These are phyloP conservation scores for Catharus fuscescens DNA, from an alignment of 2,113 vertebrate genomes.

Conservation along the genomic window DNA sequence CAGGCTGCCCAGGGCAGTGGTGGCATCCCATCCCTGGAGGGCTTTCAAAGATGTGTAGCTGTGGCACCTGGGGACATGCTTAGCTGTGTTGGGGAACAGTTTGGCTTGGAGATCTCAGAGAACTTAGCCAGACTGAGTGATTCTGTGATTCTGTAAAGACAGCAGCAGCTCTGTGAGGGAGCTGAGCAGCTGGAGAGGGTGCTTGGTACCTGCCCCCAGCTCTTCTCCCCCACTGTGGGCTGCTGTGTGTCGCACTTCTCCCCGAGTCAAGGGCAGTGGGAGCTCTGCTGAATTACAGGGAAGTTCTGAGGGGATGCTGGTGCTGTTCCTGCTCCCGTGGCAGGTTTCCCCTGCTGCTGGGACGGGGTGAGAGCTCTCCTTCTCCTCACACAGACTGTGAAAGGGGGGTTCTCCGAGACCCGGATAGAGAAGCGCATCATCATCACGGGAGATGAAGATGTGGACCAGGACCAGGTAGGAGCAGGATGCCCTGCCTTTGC, in stretches of 20 bases:
- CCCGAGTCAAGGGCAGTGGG: background rate
- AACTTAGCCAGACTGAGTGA: background rate
- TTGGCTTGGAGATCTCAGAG: background rate
- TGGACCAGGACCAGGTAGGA: slow-evolving; percentile 96
- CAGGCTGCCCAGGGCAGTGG: background rate
- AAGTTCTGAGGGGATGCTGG: background rate
- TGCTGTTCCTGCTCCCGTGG: rapidly evolving
- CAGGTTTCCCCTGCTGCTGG: background rate
- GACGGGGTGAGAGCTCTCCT: background rate
- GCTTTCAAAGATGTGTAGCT: background rate
- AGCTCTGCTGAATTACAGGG: rapidly evolving
- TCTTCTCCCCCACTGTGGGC: background rate
- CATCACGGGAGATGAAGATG: slow-evolving; percentile 96
- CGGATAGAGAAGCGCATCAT: slow-evolving; percentile 98
- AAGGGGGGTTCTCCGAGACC: slow-evolving; percentile 97
- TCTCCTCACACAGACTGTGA: slow-evolving; percentile 86
- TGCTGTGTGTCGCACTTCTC: background rate
- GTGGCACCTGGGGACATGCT: background rate
- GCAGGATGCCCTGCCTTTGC: background rate
- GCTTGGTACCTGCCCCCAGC: background rate
- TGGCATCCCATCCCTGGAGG: background rate
- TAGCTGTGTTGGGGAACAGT: background rate
- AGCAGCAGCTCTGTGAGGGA: background rate
- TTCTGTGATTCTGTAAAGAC: background rate
- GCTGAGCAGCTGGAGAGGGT: background rate